phyloP scores from a whole-genome alignment of 2,888 invertebrate genomes.

The Ptilodon capucinus region DNA sequence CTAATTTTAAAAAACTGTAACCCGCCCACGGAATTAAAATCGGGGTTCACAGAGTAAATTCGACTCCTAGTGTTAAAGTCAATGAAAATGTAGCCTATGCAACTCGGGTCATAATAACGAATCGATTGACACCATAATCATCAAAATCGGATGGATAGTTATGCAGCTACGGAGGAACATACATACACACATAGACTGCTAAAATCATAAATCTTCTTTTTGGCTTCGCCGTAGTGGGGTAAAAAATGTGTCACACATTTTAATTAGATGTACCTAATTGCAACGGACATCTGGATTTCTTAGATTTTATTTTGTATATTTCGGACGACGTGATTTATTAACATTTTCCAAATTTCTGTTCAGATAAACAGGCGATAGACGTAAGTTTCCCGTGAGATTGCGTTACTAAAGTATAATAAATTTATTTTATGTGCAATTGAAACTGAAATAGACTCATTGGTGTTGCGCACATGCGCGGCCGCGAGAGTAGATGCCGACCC shows the following conservation, averaged over 20 bases:
- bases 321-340: conserved; percentile 14
- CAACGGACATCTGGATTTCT: not conserved
- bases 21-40: too few relatives aligned
- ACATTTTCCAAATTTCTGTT: conserved; percentile 14
- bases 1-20: too few relatives aligned
- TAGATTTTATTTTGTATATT: not conserved
- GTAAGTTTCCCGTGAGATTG: conserved; percentile 41
- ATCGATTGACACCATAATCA: too few relatives aligned
- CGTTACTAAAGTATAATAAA: conserved; percentile 61
- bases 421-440: conserved; percentile 73
- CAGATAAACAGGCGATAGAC: conserved; percentile 37
- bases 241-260: not conserved
- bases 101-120: too few relatives aligned
- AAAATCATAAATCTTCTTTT: too few relatives aligned
- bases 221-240: too few relatives aligned
- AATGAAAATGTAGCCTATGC: too few relatives aligned
- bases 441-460: conserved; percentile 65
- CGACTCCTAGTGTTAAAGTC: too few relatives aligned
- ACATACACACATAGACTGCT: too few relatives aligned
- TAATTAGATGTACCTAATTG: not conserved
- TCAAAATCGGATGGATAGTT: too few relatives aligned
- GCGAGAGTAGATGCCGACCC: conserved; percentile 18
- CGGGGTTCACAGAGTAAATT: too few relatives aligned
- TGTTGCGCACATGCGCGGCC: conserved; percentile 37
- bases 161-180: too few relatives aligned